phyloP scores from a whole-genome alignment of 2,113 vertebrate species.

The Hippolais icterina region DNA sequence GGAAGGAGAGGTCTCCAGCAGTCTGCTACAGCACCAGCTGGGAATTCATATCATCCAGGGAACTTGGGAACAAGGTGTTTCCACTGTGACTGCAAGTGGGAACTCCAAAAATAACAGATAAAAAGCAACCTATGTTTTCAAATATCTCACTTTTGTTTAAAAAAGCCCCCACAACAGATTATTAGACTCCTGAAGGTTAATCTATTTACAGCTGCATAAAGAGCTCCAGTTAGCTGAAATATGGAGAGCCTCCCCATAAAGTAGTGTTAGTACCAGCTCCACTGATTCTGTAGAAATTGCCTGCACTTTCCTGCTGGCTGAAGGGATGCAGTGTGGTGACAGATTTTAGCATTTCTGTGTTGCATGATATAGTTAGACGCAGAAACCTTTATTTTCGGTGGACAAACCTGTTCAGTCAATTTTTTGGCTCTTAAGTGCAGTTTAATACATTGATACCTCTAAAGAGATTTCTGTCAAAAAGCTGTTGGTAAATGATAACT shows the following conservation, averaged over 20 bases:
- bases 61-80: background rate
- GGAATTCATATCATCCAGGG: background rate
- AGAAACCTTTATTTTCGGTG: background rate
- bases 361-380: background rate
- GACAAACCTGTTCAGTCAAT: background rate
- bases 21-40: background rate
- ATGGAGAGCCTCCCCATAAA: background rate
- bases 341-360: background rate
- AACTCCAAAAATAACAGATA: background rate
- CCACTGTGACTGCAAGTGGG: background rate
- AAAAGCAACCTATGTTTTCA: background rate
- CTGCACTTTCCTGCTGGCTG: background rate
- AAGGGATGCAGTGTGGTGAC: background rate
- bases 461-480: background rate
- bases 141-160: background rate
- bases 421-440: background rate
- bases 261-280: background rate
- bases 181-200: background rate
- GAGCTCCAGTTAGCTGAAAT: background rate
- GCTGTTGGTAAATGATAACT: background rate
- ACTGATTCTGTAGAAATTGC: background rate
- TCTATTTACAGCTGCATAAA: background rate
- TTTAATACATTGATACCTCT: background rate
- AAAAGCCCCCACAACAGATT: background rate
- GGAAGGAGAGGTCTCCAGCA: background rate